phyloP scores from a whole-genome alignment of 2,888 invertebrate species.

The Limulus polyphemus region DNA sequence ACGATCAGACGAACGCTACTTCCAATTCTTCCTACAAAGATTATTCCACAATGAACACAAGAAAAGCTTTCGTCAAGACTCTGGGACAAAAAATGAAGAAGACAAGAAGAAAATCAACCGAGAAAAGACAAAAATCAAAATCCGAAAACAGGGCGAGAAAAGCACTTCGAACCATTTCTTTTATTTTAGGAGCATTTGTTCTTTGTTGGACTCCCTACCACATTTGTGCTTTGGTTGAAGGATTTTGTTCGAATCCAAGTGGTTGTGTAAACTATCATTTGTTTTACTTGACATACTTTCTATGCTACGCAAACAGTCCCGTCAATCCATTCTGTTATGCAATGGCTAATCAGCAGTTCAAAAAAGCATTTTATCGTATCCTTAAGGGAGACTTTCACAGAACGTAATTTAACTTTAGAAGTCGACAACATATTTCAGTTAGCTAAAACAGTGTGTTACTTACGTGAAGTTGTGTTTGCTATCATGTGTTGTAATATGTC shows the following conservation, averaged over 20 bases:
- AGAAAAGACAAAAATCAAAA: slow-evolving; percentile 78
- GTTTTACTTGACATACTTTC: slow-evolving; percentile 91
- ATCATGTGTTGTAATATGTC: no score
- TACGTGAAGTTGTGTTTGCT: no score
- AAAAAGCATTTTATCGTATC: slow-evolving; percentile 92
- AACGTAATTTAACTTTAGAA: slow-evolving; percentile 47
- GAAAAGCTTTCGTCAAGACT: slow-evolving; percentile 13
- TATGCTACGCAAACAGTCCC: slow-evolving; percentile 97
- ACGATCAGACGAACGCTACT: slow-evolving; percentile 3
- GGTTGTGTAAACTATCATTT: slow-evolving; percentile 82
- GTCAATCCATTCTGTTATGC: slow-evolving; percentile 99
- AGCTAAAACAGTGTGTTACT: no score
- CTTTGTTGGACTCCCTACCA: slow-evolving; percentile 99
- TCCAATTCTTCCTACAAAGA: background rate
- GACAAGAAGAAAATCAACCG: slow-evolving; percentile 26
- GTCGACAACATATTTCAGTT: no score
- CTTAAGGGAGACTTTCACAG: slow-evolving; percentile 88
- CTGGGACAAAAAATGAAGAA: slow-evolving; percentile 22
- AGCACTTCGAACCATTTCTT: slow-evolving; percentile 94
- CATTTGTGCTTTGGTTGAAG: slow-evolving; percentile 85
- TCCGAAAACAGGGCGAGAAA: slow-evolving; percentile 97
- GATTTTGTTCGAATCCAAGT: slow-evolving; percentile 69
- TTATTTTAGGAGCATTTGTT: slow-evolving; percentile 96
- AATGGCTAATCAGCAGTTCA: slow-evolving; percentile 96
- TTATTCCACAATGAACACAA: slow-evolving; percentile 3